These are phyloP conservation scores for Oryzias dopingdopingensis DNA, from an alignment of 2,797 vertebrate species.

Conservation along the genomic window DNA sequence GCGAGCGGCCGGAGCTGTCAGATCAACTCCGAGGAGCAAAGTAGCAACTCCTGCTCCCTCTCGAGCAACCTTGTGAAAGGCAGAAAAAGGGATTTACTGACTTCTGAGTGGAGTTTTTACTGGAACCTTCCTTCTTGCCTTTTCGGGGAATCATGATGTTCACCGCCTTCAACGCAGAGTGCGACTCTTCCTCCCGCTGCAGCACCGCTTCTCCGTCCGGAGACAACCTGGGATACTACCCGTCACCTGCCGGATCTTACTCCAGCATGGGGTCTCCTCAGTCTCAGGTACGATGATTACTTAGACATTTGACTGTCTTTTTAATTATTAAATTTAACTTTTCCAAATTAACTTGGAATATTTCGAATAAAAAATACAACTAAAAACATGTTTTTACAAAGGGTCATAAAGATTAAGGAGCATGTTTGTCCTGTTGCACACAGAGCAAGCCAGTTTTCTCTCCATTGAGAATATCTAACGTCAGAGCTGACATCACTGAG, in stretches of 20 bases:
- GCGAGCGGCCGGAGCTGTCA: conserved; percentile 31
- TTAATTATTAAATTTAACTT: not conserved
- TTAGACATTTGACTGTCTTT: not conserved
- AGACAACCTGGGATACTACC: conserved; percentile 85
- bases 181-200: conserved; percentile 92
- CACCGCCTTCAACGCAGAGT: conserved; percentile 84
- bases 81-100: conserved; percentile 3
- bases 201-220: conserved; percentile 91
- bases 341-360: too few species aligned
- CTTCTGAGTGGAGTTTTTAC: conserved; percentile 9
- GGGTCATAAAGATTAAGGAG: conserved; percentile 2
- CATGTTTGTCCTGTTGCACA: conserved; percentile 25
- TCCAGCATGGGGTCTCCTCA: conserved; percentile 89
- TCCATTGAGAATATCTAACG: conserved; percentile 82
- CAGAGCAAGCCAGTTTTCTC: conserved; percentile 47
- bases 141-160: conserved; percentile 81
- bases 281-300: conserved; percentile 78
- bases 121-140: conserved; percentile 29
- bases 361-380: too few species aligned
- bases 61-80: conserved; percentile 36
- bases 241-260: conserved; percentile 88
- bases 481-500: conserved; percentile 86
- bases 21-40: conserved; percentile 58
- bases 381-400: not conserved
- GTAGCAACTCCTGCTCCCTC: not conserved